Conservation (phyloP, 2,888 invertebrate genomes). For the Eupithecia inturbata region DNA sequence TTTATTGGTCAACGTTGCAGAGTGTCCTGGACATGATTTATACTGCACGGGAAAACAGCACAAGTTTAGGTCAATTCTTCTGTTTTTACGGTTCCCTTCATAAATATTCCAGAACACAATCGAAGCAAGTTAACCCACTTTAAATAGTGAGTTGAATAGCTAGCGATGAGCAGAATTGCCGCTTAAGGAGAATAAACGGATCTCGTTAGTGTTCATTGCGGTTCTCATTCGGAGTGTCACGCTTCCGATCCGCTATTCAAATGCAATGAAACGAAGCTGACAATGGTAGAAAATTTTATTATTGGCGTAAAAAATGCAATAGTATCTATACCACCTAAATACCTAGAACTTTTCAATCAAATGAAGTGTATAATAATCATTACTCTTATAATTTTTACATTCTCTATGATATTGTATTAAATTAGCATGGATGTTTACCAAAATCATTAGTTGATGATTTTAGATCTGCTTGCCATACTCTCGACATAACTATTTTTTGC, state of each 20-base stretch:
- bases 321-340: background rate
- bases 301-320: conserved; percentile 7
- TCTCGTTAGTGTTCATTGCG: conserved; percentile 35
- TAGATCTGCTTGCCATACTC: no score
- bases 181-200: conserved; percentile 34
- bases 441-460: no score
- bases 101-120: conserved; percentile 4
- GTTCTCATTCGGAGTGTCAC: conserved; percentile 31
- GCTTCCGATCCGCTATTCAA: conserved; percentile 32
- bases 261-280: conserved; percentile 25
- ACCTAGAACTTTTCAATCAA: no score
- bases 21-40: background rate
- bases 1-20: background rate
- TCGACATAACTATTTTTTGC: no score
- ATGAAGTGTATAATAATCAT: no score
- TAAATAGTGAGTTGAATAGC: conserved; percentile 22
- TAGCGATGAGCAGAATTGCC: conserved; percentile 29
- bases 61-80: background rate
- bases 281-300: conserved; percentile 17
- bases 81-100: background rate
- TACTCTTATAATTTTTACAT: no score
- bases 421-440: no score
- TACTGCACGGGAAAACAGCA: conserved; percentile 2
- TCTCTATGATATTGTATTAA: no score
- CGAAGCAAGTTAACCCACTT: conserved; percentile 23